phyloP scores from a whole-genome alignment of 2,797 vertebrate species.

The Pseudomugil gertrudae region DNA sequence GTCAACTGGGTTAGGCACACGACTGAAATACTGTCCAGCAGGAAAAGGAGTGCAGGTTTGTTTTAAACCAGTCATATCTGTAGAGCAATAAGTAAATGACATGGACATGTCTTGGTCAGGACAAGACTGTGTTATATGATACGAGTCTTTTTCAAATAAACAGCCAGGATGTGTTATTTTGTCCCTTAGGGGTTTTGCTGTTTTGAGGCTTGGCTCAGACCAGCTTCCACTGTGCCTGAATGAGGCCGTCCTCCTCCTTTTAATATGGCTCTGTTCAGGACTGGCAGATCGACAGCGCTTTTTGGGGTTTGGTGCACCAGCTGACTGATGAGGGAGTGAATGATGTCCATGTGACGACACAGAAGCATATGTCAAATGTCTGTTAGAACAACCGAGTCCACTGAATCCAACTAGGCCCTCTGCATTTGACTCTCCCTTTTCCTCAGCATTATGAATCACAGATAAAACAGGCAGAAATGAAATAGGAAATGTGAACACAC shows the following conservation, averaged over 20 bases:
- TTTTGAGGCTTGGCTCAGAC: slow-evolving; percentile 5
- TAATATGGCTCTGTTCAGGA: slow-evolving; percentile 47
- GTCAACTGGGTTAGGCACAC: not conserved
- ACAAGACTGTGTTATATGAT: not conserved
- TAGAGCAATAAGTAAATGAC: not conserved
- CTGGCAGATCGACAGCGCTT: slow-evolving; percentile 74
- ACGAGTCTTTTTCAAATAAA: slow-evolving; percentile 9
- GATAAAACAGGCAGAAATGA: not conserved
- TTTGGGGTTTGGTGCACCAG: slow-evolving; percentile 38
- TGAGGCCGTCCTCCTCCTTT: slow-evolving; percentile 57
- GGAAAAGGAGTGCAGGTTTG: slow-evolving; percentile 27
- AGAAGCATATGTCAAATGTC: not conserved
- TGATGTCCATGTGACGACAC: slow-evolving; percentile 23
- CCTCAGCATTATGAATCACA: slow-evolving; percentile 5
- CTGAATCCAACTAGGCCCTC: not conserved
- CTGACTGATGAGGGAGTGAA: slow-evolving; percentile 35
- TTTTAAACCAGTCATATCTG: slow-evolving; percentile 17
- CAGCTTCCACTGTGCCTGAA: not conserved
- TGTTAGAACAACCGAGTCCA: not conserved
- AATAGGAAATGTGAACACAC: not conserved
- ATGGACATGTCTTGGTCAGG: not conserved
- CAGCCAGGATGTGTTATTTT: not conserved
- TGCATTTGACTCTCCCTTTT: not conserved
- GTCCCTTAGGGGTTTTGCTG: slow-evolving; percentile 9
- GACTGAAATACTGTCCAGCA: slow-evolving; percentile 18